These are phyloP conservation scores for Diachrysia chrysitis DNA, from an alignment of 2,888 invertebrate genomes.

Conservation along the genomic window DNA sequence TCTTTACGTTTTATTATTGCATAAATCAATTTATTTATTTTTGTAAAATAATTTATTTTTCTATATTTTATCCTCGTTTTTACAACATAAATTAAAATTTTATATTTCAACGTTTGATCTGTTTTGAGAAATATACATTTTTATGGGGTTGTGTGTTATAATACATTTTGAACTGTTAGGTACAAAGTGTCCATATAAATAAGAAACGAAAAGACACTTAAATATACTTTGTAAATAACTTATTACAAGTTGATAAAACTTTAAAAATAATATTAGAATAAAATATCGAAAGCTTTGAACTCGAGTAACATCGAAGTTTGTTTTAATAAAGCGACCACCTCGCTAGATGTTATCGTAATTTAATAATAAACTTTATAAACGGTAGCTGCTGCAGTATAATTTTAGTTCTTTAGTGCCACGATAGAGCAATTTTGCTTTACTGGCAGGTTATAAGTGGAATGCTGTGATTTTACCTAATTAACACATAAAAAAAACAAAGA, in stretches of 20 bases:
- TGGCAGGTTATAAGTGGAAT: neutral
- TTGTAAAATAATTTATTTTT: no score
- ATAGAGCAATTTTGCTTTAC: constrained; percentile 7
- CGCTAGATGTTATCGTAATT: constrained; percentile 13
- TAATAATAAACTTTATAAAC: constrained; percentile 15
- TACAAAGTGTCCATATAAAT: neutral
- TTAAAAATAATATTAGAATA: constrained; percentile 7
- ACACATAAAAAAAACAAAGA: neutral
- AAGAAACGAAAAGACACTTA: neutral
- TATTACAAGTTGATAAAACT: neutral
- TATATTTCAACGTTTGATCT: no score
- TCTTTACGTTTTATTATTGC: no score
- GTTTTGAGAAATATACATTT: no score
- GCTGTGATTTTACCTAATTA: neutral
- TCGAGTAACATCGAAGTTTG: constrained; percentile 3
- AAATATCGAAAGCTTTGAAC: constrained; percentile 7
- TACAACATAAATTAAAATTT: no score
- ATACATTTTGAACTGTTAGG: neutral
- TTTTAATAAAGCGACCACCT: constrained; percentile 9
- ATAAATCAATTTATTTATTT: no score
- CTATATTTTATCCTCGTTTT: neutral
- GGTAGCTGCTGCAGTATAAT: neutral
- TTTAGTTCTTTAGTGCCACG: constrained; percentile 10
- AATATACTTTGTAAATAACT: neutral
- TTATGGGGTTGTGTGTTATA: no score